Conservation (phyloP, 2,888 invertebrate species). For the Tineola bisselliella region DNA sequence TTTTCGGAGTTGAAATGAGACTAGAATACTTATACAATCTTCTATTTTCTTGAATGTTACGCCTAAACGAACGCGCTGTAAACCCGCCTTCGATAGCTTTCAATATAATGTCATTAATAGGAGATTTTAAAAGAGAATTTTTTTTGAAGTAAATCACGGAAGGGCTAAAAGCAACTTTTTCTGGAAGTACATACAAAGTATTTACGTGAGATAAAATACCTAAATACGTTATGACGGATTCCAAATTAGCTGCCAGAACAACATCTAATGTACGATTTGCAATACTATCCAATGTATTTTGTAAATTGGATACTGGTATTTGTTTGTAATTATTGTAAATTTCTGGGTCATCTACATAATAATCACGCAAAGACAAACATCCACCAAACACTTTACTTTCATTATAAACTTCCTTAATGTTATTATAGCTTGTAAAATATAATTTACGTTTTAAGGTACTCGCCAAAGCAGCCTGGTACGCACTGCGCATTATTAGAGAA, state of each 20-base stretch:
- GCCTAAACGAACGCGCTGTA: conserved; percentile 23
- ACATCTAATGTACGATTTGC: conserved; percentile 30
- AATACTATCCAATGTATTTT: conserved; percentile 25
- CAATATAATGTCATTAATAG: conserved; percentile 27
- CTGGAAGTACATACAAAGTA: conserved; percentile 33
- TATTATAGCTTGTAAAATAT: conserved; percentile 25
- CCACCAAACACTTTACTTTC: conserved; percentile 33
- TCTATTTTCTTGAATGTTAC: conserved; percentile 22
- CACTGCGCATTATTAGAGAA: conserved; percentile 32
- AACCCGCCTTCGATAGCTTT: conserved; percentile 34
- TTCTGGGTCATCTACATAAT: conserved; percentile 28
- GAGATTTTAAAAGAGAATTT: conserved; percentile 27
- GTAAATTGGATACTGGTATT: conserved; percentile 20
- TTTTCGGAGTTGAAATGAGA: conserved; percentile 14
- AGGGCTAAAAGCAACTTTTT: conserved; percentile 39
- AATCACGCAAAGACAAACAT: conserved; percentile 26
- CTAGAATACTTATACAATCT: conserved; percentile 20
- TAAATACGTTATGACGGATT: conserved; percentile 27
- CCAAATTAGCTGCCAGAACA: conserved; percentile 34
- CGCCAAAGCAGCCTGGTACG: conserved; percentile 39
- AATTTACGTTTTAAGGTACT: conserved; percentile 28
- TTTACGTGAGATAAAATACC: conserved; percentile 26
- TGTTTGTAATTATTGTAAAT: conserved; percentile 32
- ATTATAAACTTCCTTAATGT: conserved; percentile 27
- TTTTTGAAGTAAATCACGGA: conserved; percentile 36